Evolutionary conservation across 1,140 invertebrate genomes (phyloP).

Genomic region (Psix sp.): DNA sequence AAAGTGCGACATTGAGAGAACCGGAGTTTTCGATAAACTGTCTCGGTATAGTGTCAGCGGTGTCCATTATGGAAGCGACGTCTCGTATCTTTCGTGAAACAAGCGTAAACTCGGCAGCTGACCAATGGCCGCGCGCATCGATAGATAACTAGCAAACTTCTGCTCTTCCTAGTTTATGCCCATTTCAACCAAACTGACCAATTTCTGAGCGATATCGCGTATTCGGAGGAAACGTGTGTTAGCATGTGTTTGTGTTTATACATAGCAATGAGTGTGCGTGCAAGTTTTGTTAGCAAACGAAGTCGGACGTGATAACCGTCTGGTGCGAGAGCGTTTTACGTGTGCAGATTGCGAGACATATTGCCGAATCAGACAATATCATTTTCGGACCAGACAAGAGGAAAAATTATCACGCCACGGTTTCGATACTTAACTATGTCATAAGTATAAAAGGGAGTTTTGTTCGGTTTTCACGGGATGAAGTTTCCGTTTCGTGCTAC

Average conservation of each 20-base stretch:
- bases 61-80: constrained; percentile 59
- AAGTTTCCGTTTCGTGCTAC: too few species aligned
- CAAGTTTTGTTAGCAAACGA: constrained; percentile 50
- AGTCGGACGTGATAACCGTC: constrained; percentile 55
- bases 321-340: constrained; percentile 47
- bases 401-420: constrained; percentile 29
- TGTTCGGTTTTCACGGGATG: neutral
- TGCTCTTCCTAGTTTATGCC: constrained; percentile 61
- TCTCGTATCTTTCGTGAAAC: constrained; percentile 66
- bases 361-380: constrained; percentile 46
- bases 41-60: constrained; percentile 56
- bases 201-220: constrained; percentile 61
- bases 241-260: constrained; percentile 1
- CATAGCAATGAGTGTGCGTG: constrained; percentile 1
- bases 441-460: constrained; percentile 10
- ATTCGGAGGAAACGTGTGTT: constrained; percentile 27
- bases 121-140: constrained; percentile 62
- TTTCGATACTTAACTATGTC: constrained; percentile 37
- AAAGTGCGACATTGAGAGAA: constrained; percentile 52
- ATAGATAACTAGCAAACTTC: constrained; percentile 67
- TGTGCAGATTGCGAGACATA: constrained; percentile 48
- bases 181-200: constrained; percentile 59
- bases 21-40: constrained; percentile 66
- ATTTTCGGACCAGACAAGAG: constrained; percentile 31
- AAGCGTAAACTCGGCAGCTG: constrained; percentile 64